Evolutionary conservation across 1,140 invertebrate genomes (phyloP), one percentile per base, ranked within the genome.

Genomic region (Microplitis demolitor): DNA sequence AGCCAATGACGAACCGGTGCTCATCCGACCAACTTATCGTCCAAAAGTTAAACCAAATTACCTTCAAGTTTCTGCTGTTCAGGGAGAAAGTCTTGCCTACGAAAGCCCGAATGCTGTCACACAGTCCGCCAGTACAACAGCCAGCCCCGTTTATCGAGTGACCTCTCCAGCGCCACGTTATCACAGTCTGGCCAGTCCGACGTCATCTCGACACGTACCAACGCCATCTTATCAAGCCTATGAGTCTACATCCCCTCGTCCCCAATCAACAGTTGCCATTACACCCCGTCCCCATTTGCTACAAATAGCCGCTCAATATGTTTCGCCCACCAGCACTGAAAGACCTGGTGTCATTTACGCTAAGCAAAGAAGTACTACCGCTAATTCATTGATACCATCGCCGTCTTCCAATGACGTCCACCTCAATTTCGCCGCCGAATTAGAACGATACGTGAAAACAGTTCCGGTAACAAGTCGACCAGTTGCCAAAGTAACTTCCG

Each of bases 371-470:
- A 66, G 84, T 85, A 39, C 81, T 85, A 45, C 82, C 6, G 69
- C 70, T 87, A 35, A 78, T 87, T 72, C 84, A 87, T 72, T 68
- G 74, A 78, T 63, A 82, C 83, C 39, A 82, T 83, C 37, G 81
- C 87, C 39, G 79, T 79, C 73, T 31, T 31, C 11, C 87, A 16
- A 84, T 88, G 63, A 72, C 50, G 37, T 72, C 67, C 89, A 90
- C 56, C 88, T 93, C 50, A 91, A 92, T 82, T 93, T 93, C 69
- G 92, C 92, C 50, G 90, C 90, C 9, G 92, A 93, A 83, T 91
- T 94, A 73, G 91, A 92, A 60, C 92, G 92, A 77, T 94, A 93
- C 89, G 92, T 93, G 77, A 89, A 92, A 73, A 92, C 93, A n/a
- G 92, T 92, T 75, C 90, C 90, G 78, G 85, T 90, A 5, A 85